A percentile compares a stretch with the other conserved stretches of the same genome.
phyloP scores from a whole-genome alignment of 2,113 vertebrate species.

The Scytalopus superciliaris region DNA sequence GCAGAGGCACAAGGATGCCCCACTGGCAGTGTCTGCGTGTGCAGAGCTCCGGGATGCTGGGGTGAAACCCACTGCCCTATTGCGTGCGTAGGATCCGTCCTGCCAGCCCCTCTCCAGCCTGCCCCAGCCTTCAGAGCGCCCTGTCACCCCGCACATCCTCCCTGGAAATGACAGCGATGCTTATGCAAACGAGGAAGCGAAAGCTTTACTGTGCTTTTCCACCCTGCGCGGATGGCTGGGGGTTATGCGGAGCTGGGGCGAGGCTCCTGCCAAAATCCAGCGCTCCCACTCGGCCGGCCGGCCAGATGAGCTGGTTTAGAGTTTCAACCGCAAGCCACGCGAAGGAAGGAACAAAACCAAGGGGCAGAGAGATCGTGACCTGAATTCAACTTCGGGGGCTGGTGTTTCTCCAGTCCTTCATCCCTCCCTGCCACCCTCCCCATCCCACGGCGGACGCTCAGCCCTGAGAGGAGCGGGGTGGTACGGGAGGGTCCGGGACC shows the following conservation, averaged over 20 bases:
- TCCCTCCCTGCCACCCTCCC: rapidly evolving
- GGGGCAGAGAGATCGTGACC: background rate
- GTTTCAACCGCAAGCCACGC: background rate
- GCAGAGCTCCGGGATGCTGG: rapidly evolving
- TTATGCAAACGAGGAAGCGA: background rate
- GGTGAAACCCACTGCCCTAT: rapidly evolving
- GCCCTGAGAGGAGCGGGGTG: background rate
- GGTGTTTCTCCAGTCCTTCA: background rate
- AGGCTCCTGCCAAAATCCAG: background rate
- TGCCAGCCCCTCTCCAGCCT: background rate
- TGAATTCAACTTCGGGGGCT: slow-evolving; percentile 5
- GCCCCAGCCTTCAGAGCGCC: background rate
- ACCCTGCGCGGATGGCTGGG: background rate
- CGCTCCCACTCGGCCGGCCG: background rate
- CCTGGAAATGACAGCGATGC: background rate
- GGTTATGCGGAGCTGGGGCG: rapidly evolving
- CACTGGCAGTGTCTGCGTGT: rapidly evolving
- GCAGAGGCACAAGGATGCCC: rapidly evolving
- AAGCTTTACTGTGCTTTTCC: background rate
- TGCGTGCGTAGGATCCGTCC: background rate
- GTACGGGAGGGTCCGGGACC: rapidly evolving
- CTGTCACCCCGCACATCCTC: background rate
- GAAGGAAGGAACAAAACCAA: background rate
- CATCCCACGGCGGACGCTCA: rapidly evolving
- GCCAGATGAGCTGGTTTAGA: background rate